Percentiles rank a stretch among this genome's conserved stretches.
Conservation (phyloP, 2,888 invertebrate genomes). For the Lottia scabra region DNA sequence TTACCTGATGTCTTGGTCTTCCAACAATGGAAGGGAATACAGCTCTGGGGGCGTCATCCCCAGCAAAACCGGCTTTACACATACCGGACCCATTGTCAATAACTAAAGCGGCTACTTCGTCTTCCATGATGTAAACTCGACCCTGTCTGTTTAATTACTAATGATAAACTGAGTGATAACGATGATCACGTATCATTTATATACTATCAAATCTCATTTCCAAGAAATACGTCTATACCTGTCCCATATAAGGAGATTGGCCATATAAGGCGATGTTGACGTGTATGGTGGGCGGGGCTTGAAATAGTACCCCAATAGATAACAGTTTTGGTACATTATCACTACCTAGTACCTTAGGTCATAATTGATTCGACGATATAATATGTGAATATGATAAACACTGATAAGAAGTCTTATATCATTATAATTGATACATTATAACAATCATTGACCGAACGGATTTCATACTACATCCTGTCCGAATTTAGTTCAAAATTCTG, state of each 20-base stretch:
- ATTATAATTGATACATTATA: no score
- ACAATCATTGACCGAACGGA: no score
- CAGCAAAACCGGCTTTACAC: conserved; percentile 5
- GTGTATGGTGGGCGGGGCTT: no score
- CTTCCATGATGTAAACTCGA: background rate
- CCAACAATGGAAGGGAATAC: background rate
- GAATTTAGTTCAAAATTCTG: no score
- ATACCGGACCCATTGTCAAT: conserved; percentile 1
- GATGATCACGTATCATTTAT: background rate
- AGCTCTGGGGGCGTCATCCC: conserved; percentile 5
- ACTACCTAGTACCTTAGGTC: no score
- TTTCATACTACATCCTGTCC: no score
- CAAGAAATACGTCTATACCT: background rate
- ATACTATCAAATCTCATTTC: background rate
- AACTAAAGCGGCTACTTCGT: background rate
- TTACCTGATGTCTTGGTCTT: background rate
- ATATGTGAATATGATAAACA: no score
- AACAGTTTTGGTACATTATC: no score
- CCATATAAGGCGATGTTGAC: background rate
- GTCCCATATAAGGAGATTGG: background rate
- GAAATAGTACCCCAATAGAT: no score
- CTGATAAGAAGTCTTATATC: no score
- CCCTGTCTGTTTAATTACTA: background rate
- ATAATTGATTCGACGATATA: no score
- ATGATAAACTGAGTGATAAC: background rate